Conservation (phyloP, 1,140 invertebrate species). For the Drosophila lini region DNA sequence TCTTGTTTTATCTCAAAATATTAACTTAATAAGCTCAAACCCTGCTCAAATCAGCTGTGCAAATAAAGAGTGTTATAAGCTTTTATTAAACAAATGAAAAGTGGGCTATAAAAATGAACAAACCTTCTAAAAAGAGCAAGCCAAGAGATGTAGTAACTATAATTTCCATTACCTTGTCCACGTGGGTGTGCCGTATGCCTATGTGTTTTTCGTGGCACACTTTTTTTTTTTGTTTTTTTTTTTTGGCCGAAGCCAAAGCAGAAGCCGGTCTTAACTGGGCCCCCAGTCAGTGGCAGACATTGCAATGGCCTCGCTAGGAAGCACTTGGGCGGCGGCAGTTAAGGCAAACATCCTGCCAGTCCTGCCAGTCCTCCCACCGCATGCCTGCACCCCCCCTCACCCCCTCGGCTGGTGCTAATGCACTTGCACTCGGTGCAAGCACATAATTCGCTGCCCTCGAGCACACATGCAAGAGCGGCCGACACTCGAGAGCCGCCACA, state of each 20-base stretch:
- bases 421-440: slow-evolving; percentile 78
- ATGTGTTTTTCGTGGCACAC: slow-evolving; percentile 26
- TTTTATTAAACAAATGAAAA: slow-evolving; percentile 10
- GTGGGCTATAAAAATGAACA: slow-evolving; percentile 1
- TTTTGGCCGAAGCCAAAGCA: slow-evolving; percentile 30
- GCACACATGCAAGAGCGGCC: slow-evolving; percentile 61
- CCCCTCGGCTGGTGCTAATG: slow-evolving; percentile 67
- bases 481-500: slow-evolving; percentile 55
- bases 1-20: neutral
- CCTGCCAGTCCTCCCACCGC: slow-evolving; percentile 12
- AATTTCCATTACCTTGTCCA: slow-evolving; percentile 68
- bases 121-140: slow-evolving; percentile 1
- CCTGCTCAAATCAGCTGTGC: neutral
- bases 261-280: slow-evolving; percentile 19
- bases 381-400: slow-evolving; percentile 16
- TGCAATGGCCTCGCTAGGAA: slow-evolving; percentile 50
- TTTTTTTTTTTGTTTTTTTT: slow-evolving; percentile 10
- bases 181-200: slow-evolving; percentile 26
- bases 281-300: slow-evolving; percentile 33
- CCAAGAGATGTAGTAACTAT: slow-evolving; percentile 40
- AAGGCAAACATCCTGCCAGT: slow-evolving; percentile 68
- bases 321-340: slow-evolving; percentile 65
- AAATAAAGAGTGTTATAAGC: neutral
- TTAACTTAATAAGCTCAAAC: neutral
- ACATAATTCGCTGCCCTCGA: slow-evolving; percentile 79